Conservation (phyloP, 2,888 invertebrate species). For the Eurytoma adleriae region DNA sequence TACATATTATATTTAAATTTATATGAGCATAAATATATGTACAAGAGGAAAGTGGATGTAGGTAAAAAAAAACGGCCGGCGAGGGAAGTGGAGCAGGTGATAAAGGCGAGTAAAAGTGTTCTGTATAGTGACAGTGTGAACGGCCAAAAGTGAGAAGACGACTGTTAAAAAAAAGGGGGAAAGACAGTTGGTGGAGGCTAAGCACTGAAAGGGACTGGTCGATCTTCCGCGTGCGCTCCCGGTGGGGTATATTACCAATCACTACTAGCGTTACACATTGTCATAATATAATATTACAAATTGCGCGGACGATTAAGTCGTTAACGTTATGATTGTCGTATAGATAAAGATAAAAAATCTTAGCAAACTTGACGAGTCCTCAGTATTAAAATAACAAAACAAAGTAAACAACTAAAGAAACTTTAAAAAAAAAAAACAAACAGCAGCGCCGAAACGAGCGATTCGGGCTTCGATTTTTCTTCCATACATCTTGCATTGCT, state of each 20-base stretch:
- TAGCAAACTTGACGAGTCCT: conserved; percentile 56
- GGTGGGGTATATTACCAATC: conserved; percentile 38
- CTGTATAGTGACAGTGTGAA: conserved; percentile 60
- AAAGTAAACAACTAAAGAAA: neutral
- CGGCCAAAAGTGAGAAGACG: conserved; percentile 38
- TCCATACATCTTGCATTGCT: neutral
- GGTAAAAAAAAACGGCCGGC: neutral
- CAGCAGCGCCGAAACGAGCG: conserved; percentile 28
- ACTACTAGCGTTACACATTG: conserved; percentile 39
- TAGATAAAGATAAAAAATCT: conserved; percentile 43
- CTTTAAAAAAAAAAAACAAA: too few relatives aligned
- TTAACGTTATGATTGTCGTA: conserved; percentile 57
- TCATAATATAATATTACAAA: conserved; percentile 48
- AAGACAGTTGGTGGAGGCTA: conserved; percentile 6
- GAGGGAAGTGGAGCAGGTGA: neutral
- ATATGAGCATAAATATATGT: conserved; percentile 61
- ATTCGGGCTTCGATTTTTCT: conserved; percentile 33
- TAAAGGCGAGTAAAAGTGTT: conserved; percentile 59
- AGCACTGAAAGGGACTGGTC: neutral
- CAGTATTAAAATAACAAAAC: conserved; percentile 54
- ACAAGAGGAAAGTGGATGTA: conserved; percentile 59
- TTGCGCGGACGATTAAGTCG: conserved; percentile 43
- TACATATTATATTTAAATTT: conserved; percentile 65
- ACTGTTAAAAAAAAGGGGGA: conserved; percentile 48
- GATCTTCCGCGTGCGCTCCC: neutral